Percentiles rank a stretch among this genome's conserved stretches.
Evolutionary conservation across 2,888 invertebrate species (phyloP).

Genomic region (Pantelozetes paolii): DNA sequence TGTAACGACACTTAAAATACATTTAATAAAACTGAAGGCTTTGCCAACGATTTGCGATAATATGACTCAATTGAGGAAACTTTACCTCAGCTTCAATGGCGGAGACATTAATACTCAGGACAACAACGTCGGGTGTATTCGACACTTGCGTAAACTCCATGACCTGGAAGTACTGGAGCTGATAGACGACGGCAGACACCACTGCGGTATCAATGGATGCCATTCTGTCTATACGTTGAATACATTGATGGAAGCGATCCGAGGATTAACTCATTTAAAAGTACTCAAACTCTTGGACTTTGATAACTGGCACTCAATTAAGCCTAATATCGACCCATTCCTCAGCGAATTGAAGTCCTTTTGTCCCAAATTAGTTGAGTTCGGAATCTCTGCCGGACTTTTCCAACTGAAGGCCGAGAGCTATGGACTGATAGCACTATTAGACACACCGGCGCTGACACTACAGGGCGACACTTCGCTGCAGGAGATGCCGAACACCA

Average conservation of each 20-base stretch:
- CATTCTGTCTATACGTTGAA: not conserved
- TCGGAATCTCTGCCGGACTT: slow-evolving; percentile 10
- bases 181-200: slow-evolving; percentile 6
- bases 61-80: not conserved
- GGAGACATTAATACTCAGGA: slow-evolving; percentile 7
- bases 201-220: slow-evolving; percentile 5
- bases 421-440: not conserved
- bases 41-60: not conserved
- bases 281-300: not conserved
- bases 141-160: not conserved
- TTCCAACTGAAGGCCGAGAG: slow-evolving; percentile 6
- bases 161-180: not conserved
- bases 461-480: slow-evolving; percentile 7
- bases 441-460: not conserved
- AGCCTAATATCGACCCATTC: slow-evolving; percentile 2
- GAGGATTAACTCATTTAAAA: not conserved
- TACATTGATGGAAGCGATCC: not conserved
- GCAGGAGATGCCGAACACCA: not conserved
- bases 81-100: slow-evolving; percentile 18
- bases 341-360: not conserved
- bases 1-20: slow-evolving; percentile 8
- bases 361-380: not conserved
- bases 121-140: slow-evolving; percentile 8
- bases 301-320: slow-evolving; percentile 7
- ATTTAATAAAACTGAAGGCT: slow-evolving; percentile 1